Conservation (phyloP, 2,797 vertebrate species). For the Chromis chromis region DNA sequence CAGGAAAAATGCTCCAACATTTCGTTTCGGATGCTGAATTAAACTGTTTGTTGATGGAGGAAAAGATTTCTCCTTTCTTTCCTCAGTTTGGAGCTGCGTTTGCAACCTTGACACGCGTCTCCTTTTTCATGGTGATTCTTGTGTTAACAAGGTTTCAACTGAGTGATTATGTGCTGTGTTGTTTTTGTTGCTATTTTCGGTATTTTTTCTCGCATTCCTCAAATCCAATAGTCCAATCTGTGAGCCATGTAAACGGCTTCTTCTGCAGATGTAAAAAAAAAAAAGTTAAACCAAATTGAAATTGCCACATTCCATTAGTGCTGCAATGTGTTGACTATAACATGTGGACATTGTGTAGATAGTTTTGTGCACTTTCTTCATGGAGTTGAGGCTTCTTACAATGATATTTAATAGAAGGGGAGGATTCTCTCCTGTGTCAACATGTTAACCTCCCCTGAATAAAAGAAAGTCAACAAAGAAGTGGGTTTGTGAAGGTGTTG, state of each 20-base stretch:
- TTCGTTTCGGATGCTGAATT: slow-evolving; percentile 55
- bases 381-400: background rate
- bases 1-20: slow-evolving; percentile 50
- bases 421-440: background rate
- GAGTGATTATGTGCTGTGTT: background rate
- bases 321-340: too few relatives aligned
- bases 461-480: background rate
- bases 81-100: background rate
- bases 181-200: background rate
- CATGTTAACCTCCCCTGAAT: background rate
- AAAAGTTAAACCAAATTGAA: too few relatives aligned
- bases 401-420: background rate
- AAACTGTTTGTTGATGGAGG: slow-evolving; percentile 39
- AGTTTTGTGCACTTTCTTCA: background rate
- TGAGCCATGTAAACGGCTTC: background rate
- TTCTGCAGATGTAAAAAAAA: too few relatives aligned
- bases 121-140: slow-evolving; percentile 15
- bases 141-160: slow-evolving; percentile 10
- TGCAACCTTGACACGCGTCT: background rate
- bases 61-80: background rate
- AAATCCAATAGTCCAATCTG: too few relatives aligned
- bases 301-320: too few relatives aligned
- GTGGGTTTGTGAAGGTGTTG: background rate
- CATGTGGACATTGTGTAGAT: background rate
- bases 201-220: background rate